These are phyloP conservation scores for Telenomus remus DNA, from an alignment of 1,140 invertebrate species.

Conservation along the genomic window DNA sequence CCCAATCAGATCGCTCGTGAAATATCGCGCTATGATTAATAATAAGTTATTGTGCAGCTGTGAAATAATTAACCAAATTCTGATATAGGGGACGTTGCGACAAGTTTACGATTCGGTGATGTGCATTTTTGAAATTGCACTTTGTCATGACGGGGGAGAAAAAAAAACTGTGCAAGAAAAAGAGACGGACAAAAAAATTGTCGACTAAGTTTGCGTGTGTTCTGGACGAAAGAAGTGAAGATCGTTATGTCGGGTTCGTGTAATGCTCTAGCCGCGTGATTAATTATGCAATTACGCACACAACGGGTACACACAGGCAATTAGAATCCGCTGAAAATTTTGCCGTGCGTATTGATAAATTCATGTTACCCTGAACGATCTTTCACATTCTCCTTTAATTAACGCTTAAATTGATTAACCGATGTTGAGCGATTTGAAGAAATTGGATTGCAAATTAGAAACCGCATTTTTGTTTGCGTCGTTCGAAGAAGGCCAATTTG, in stretches of 20 bases:
- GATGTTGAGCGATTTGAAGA: neutral
- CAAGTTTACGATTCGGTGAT: conserved; percentile 15
- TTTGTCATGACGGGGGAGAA: neutral
- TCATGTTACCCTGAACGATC: conserved; percentile 15
- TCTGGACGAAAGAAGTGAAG: conserved; percentile 43
- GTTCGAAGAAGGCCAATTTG: no score
- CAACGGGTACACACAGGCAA: conserved; percentile 35
- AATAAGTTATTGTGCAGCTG: conserved; percentile 18
- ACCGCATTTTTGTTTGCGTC: no score
- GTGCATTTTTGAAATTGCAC: no score
- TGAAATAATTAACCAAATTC: conserved; percentile 24
- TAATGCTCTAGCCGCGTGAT: conserved; percentile 44
- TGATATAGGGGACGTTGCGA: conserved; percentile 1
- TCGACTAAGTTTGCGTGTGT: conserved; percentile 29
- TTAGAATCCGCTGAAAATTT: conserved; percentile 34
- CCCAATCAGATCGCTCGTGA: conserved; percentile 1
- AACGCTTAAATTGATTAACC: conserved; percentile 46
- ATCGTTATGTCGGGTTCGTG: no score
- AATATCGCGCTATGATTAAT: conserved; percentile 20
- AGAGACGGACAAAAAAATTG: conserved; percentile 5
- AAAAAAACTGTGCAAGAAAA: no score
- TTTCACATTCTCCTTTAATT: conserved; percentile 46
- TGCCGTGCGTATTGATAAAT: conserved; percentile 40
- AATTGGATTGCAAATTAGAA: no score
- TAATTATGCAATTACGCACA: conserved; percentile 55